Evolutionary conservation across 1,140 invertebrate species (phyloP), one percentile per base, ranked within the genome.

Genomic region (Chelonus insularis): DNA sequence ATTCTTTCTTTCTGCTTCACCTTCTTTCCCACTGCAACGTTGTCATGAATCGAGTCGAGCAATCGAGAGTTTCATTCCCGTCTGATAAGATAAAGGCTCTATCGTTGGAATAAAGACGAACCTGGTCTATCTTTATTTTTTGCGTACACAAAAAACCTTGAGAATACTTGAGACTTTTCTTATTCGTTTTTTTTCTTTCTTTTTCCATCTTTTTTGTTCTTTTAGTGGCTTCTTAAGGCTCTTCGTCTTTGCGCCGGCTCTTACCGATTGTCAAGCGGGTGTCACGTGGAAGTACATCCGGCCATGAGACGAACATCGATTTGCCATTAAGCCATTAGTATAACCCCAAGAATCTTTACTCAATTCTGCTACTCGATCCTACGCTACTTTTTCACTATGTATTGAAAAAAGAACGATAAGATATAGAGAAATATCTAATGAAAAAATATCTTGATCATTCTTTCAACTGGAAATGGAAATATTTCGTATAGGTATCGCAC

Each of bases 261-360:
- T 16, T 59, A 50, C 41, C 41, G 16, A 47, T 32, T 29, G 34
- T 39, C 50, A 36, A 32, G 25, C 50, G 23, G 16, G 12, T 52
- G 50, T 52, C 48, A 25, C 37, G 12, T 50, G 51, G 50, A 54
- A 54, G 51, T 54, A 43, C 50, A 45, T 60, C 37, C 21, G 36
- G 34, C 23, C 37, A 56, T 32, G 47, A 72, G 62, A 21, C 59
- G 69, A 68, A 73, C 73, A 75, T 73, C 72, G 72, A 75, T 73
- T 72, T 61, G 70, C 73, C 73, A 76, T 75, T 75, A 73, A 74
- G 68, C 68, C 68, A 74, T 75, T 74, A 75, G 69, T 63, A 45
- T 47, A 43, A 58, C 47, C 32, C 39, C 23, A 32, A 39, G n/a
- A 43, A 55, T 52, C 50, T 45, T 16, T 20, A 9, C 11, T 18